phyloP scores from a whole-genome alignment of 2,113 vertebrate species.

The Pomatostomus ruficeps region DNA sequence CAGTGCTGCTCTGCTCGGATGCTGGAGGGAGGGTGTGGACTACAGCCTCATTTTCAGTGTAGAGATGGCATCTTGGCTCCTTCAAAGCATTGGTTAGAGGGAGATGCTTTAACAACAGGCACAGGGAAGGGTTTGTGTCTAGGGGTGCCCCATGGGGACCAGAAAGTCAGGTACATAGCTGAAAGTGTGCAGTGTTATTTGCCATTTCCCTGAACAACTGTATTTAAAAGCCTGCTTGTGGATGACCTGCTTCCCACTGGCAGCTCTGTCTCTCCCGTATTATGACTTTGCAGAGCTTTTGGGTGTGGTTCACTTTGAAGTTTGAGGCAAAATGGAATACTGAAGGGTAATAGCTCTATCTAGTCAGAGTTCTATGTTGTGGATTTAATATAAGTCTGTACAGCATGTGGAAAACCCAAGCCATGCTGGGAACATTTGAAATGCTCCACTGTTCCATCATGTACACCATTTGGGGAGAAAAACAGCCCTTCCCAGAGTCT shows the following conservation, averaged over 20 bases:
- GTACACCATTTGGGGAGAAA: background rate
- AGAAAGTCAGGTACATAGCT: background rate
- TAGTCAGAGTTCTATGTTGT: background rate
- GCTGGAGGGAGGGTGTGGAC: background rate
- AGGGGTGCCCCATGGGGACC: background rate
- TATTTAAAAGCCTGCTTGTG: background rate
- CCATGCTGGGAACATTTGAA: background rate
- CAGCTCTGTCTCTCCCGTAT: fast-evolving
- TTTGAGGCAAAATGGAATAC: background rate
- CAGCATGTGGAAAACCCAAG: background rate
- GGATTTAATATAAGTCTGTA: background rate
- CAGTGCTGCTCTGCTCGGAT: background rate
- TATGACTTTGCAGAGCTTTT: background rate
- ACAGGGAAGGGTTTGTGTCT: background rate
- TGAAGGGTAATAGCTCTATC: background rate
- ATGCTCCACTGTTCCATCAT: background rate
- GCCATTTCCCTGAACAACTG: fast-evolving
- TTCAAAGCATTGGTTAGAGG: background rate
- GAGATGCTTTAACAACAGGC: background rate
- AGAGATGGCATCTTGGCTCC: background rate
- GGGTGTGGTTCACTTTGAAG: background rate
- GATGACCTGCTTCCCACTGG: background rate
- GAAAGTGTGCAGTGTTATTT: fast-evolving
- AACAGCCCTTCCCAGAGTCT: background rate
- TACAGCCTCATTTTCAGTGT: background rate